A percentile compares a stretch with the other conserved stretches of the same genome.
These are phyloP conservation scores for Phaenicophaeus curvirostris DNA, from an alignment of 2,797 vertebrate genomes.

Conservation along the genomic window DNA sequence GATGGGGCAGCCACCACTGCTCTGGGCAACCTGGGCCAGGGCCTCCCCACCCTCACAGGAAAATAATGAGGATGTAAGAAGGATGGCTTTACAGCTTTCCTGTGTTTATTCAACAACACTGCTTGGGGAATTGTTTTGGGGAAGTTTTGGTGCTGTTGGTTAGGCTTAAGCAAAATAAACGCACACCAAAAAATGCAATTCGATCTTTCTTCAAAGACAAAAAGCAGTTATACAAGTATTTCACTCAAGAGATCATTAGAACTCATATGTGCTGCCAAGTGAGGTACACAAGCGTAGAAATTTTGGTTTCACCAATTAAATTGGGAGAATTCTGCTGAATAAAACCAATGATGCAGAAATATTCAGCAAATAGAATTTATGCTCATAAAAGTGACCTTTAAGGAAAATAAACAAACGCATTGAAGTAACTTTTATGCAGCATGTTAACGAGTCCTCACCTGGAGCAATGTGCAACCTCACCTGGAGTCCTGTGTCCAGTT, in stretches of 20 bases:
- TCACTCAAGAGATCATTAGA: neutral
- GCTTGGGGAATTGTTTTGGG: neutral
- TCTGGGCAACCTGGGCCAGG: too few relatives aligned
- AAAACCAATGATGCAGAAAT: neutral
- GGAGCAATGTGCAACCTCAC: too few relatives aligned
- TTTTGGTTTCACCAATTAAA: neutral
- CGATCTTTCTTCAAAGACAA: neutral
- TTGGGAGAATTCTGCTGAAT: neutral
- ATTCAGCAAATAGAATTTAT: neutral
- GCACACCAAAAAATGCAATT: neutral
- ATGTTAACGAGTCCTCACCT: neutral
- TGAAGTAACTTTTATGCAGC: neutral
- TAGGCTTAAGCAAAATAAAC: neutral
- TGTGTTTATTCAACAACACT: neutral
- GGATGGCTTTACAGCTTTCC: neutral
- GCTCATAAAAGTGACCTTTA: neutral
- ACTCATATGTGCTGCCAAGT: neutral
- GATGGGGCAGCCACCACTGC: too few relatives aligned
- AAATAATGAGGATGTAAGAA: too few relatives aligned
- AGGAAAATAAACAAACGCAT: accelerated
- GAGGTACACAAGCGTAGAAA: neutral
- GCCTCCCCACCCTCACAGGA: too few relatives aligned
- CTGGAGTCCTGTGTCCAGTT: too few relatives aligned
- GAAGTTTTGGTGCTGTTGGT: neutral
- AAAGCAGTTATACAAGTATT: neutral